Percentiles rank a stretch among this genome's conserved stretches.
Conservation (phyloP, 2,113 vertebrate species). For the Myotis brandtii region DNA sequence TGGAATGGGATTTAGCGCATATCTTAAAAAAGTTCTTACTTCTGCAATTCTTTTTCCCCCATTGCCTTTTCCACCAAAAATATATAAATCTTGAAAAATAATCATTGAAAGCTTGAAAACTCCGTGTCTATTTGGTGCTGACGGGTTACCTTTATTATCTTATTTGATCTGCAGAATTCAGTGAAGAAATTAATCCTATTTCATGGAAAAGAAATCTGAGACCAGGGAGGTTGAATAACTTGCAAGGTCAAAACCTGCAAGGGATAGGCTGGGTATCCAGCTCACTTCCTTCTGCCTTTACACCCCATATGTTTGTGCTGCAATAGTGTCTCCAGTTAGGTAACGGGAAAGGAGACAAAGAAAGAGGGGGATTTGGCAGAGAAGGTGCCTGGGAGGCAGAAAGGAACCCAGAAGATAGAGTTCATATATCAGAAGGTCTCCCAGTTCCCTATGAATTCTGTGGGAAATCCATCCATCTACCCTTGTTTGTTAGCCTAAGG, state of each 20-base stretch:
- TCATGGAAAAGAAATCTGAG: conserved; percentile 57
- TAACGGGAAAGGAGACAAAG: background rate
- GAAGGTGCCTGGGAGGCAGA: accelerated
- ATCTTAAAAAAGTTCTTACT: background rate
- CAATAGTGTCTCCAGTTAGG: no score
- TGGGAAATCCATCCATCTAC: background rate
- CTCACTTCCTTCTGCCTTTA: background rate
- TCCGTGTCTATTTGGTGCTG: background rate
- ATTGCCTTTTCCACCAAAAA: background rate
- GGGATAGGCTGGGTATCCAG: background rate
- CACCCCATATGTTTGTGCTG: accelerated
- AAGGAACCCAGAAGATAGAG: background rate
- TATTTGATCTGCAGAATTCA: conserved; percentile 5
- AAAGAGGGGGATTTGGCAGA: background rate
- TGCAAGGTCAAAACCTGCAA: background rate
- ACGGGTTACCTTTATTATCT: conserved; percentile 9
- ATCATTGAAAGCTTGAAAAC: background rate
- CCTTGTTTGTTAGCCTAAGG: background rate
- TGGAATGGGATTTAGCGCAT: background rate
- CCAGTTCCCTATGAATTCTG: background rate
- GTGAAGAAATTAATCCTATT: conserved; percentile 47
- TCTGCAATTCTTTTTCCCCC: background rate
- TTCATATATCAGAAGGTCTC: background rate
- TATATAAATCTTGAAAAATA: background rate
- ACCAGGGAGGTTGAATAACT: conserved; percentile 1